Base-by-base conservation (phyloP, 1,140 invertebrate species). In the Sminthurinus signatus region DNA sequence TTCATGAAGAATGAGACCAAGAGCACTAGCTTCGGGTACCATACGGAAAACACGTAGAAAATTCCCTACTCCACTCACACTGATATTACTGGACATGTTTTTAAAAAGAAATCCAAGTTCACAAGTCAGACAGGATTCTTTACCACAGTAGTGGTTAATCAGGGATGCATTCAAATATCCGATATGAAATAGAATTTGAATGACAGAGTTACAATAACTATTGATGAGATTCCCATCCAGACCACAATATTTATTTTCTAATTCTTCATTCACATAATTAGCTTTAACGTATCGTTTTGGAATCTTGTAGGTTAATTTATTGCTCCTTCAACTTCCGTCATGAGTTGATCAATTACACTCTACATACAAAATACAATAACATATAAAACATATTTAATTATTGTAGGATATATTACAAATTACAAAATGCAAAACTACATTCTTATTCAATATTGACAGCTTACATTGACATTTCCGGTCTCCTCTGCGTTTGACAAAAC, bases 141-240 rank as follows among this genome's bases (percentile, higher is more conserved):
- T 85, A 55, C 83, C 82, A 75, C 94, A 98, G 1, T 91, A 81
- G 75, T 98, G 94, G 21, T 84, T 86, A 44, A 95, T 77, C 58
- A 90, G 75, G 29, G 83, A 77, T 60, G 80, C 77, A 62, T 87
- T 78, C 31, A 91, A 74, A 0, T 86, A 83, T 44, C 86, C 85
- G 59, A 88, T 82, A 70, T 86, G 89, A 73, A 87, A 91, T 19
- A 91, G 75, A 44, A 88, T 79, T 25, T 5, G 5, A n/a, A 48
- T 10, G 19, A 25, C 17, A 48, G 5, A 48, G 44, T 48, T 48
- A 25, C 23, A 48, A n/a, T 96, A 97, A 12, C 93, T 90, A 79
- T 97, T 96, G 0, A 92, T 91, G 63, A 95, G 80, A 14, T 88
- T 91, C 0, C 90, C 87, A 76, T 96, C 93, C 4, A 97, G 76